These are phyloP conservation scores for Ispidina lecontei DNA, from an alignment of 2,797 vertebrate species.

Conservation along the genomic window DNA sequence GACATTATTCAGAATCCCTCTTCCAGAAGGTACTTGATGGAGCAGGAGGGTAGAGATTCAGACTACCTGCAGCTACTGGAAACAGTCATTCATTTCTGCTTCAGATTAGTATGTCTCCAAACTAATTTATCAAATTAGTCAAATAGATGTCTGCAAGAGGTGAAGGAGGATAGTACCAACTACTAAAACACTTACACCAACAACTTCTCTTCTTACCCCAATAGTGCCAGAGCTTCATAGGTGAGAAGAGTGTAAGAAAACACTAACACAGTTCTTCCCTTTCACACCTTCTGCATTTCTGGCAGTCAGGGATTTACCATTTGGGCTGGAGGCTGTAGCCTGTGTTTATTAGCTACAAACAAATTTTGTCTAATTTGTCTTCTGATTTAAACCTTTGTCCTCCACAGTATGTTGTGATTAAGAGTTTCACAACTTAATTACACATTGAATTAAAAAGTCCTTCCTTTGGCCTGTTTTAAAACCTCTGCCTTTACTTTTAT, in stretches of 20 bases:
- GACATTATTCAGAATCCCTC: neutral
- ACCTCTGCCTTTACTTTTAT: neutral
- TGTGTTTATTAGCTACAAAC: neutral
- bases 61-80: neutral
- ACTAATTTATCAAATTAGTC: neutral
- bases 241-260: neutral
- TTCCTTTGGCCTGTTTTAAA: neutral
- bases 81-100: neutral
- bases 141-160: neutral
- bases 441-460: neutral
- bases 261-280: neutral
- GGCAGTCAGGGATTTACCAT: neutral
- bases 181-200: neutral
- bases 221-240: neutral
- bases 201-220: neutral
- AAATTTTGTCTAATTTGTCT: neutral
- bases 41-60: neutral
- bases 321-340: neutral
- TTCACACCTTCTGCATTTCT: neutral
- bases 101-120: neutral
- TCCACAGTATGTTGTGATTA: neutral
- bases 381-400: slow-evolving; percentile 7
- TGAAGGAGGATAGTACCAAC: neutral
- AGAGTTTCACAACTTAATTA: slow-evolving; percentile 3
- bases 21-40: neutral